Base-by-base conservation (phyloP, 2,113 vertebrate genomes). In the Todiramphus chloris region DNA sequence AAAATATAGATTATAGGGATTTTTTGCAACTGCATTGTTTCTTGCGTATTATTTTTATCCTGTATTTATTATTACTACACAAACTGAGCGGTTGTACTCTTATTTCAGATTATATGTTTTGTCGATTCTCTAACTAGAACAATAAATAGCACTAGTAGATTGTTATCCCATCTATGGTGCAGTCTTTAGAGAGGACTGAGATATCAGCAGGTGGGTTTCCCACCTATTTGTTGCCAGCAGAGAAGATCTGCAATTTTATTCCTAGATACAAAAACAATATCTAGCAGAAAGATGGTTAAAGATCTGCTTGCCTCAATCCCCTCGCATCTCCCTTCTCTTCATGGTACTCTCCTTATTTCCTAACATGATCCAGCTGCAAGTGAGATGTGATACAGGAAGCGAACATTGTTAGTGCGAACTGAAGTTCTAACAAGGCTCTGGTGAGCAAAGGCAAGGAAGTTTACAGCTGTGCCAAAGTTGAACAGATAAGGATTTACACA, bases 141-240 rank as follows among this genome's bases (percentile, higher is more conserved):
- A 73, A 74, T 30, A 93, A 87, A 76, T 30, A 91, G 6, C 74
- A 76, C 17, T 43, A 67, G 70, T 18, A 88, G 37, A 44, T 84
- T 83, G 25, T 67, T 96, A 82, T 81, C 50, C 53, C 16, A 37
- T 56, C 35, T 72, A 2, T 18, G 31, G n/a, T 1, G 0, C 44
- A 92, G 83, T 43, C 51, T 80, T 50, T 56, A 35, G 55, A 83
- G n/a, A 83, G 43, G 43, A 28, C 60, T 90, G 73, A 92, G 67
- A 68, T 46, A 81, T 67, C 82, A 85, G 89, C 73, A 59, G 78
- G 91, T 89, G 83, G 76, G 80, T 92, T 95, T 95, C 94, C 91
- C 93, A 92, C 94, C 53, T 94, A 94, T 95, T 97, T 96, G 80
- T 75, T 96, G 60, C 94, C 90, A 93, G 46, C 69, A 60, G 83